These are phyloP conservation scores for Nephila pilipes DNA, from an alignment of 1,140 invertebrate species.

Conservation along the genomic window DNA sequence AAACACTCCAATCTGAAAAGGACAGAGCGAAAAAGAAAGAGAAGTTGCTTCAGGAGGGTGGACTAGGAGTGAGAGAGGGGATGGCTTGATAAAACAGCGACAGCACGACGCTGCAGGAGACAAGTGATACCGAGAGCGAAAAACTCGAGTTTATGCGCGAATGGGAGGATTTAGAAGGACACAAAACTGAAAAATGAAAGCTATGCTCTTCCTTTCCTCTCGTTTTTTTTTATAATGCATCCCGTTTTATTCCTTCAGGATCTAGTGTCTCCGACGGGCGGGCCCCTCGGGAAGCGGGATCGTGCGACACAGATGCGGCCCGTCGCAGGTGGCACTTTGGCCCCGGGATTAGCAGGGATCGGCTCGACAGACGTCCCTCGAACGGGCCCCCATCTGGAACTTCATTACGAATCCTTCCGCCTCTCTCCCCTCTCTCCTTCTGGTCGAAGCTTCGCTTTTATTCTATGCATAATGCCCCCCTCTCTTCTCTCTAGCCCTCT, in stretches of 20 bases:
- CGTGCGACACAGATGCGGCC: constrained; percentile 57
- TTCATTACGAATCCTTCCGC: constrained; percentile 64
- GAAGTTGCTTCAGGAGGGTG: neutral
- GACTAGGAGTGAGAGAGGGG: neutral
- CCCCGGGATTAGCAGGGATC: constrained; percentile 63
- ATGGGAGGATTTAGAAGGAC: constrained; percentile 61
- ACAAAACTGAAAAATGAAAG: constrained; percentile 72
- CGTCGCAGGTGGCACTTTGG: constrained; percentile 72
- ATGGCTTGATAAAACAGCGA: constrained; percentile 33
- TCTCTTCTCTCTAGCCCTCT: neutral
- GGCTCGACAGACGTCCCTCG: constrained; percentile 64
- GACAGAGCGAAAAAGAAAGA: constrained; percentile 33
- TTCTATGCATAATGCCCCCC: constrained; percentile 28
- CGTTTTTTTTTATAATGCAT: constrained; percentile 47
- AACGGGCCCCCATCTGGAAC: constrained; percentile 67
- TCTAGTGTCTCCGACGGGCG: constrained; percentile 45
- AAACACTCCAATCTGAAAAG: constrained; percentile 73
- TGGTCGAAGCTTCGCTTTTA: neutral
- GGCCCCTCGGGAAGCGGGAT: constrained; percentile 46
- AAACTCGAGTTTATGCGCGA: constrained; percentile 71
- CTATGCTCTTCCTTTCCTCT: constrained; percentile 10
- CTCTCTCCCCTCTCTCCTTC: neutral
- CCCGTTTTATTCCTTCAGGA: constrained; percentile 49
- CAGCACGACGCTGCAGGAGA: constrained; percentile 53
- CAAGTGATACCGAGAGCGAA: constrained; percentile 47